Evolutionary conservation across 2,888 invertebrate genomes (phyloP).

Genomic region (Eutolmus rufibarbis): DNA sequence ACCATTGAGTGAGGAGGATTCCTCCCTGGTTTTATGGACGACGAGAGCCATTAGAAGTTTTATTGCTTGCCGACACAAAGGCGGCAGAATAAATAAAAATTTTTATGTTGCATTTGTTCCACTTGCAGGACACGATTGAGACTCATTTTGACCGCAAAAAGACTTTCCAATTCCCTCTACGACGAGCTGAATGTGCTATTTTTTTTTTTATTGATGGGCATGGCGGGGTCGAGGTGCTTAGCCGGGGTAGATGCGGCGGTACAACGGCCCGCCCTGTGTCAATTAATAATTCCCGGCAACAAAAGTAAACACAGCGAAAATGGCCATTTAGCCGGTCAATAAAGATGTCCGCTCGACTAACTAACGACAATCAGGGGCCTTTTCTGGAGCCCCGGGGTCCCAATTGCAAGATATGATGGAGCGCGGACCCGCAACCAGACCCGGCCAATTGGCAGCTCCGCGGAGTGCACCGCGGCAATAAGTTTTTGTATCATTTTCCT

Average conservation of each 20-base stretch:
- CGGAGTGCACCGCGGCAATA: background rate
- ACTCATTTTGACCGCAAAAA: background rate
- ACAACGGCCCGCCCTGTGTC: background rate
- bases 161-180: background rate
- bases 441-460: background rate
- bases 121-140: background rate
- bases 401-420: background rate
- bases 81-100: background rate
- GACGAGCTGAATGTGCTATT: background rate
- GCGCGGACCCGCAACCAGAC: background rate
- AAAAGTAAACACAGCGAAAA: slow-evolving; percentile 1
- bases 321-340: background rate
- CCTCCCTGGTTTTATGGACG: background rate
- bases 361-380: background rate
- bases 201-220: background rate
- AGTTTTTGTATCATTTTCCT: background rate
- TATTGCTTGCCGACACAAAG: background rate
- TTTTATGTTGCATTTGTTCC: background rate
- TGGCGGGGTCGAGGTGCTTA: background rate
- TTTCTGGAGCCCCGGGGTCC: background rate
- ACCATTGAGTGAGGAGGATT: background rate
- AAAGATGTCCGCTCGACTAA: background rate
- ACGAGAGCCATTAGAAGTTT: background rate
- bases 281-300: background rate
- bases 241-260: background rate